Conservation (phyloP, 2,113 vertebrate genomes). For the Tachycineta bicolor region DNA sequence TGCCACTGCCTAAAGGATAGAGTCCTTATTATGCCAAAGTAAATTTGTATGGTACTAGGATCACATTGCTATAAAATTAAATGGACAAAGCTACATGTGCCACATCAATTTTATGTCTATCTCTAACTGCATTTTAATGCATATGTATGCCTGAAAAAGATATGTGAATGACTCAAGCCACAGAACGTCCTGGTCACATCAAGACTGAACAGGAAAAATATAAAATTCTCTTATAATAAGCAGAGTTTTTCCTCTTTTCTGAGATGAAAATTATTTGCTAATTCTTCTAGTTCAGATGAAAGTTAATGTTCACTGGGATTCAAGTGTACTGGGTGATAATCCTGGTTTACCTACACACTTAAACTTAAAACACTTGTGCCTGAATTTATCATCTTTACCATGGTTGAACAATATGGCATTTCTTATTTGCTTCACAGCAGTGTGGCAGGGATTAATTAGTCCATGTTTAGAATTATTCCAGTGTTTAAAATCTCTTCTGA, state of each 20-base stretch:
- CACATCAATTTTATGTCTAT: background rate
- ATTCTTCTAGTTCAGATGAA: background rate
- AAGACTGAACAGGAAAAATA: background rate
- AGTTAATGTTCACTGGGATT: background rate
- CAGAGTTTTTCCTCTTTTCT: background rate
- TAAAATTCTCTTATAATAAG: background rate
- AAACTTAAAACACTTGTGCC: background rate
- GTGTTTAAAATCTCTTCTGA: background rate
- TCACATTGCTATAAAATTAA: background rate
- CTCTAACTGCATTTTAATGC: background rate
- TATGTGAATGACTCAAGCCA: background rate
- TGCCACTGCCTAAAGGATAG: background rate
- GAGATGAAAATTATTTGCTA: background rate
- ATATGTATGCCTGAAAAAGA: background rate
- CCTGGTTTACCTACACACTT: background rate
- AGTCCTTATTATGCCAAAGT: background rate
- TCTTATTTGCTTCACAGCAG: background rate
- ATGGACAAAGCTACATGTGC: background rate
- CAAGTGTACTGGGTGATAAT: background rate
- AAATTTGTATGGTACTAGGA: background rate
- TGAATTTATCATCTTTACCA: background rate
- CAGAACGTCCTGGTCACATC: background rate
- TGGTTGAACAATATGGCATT: background rate
- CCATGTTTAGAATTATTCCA: background rate
- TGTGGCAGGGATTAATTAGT: conserved; percentile 7